phyloP scores from a whole-genome alignment of 2,113 vertebrate genomes.

The Lophotis ruficrista region DNA sequence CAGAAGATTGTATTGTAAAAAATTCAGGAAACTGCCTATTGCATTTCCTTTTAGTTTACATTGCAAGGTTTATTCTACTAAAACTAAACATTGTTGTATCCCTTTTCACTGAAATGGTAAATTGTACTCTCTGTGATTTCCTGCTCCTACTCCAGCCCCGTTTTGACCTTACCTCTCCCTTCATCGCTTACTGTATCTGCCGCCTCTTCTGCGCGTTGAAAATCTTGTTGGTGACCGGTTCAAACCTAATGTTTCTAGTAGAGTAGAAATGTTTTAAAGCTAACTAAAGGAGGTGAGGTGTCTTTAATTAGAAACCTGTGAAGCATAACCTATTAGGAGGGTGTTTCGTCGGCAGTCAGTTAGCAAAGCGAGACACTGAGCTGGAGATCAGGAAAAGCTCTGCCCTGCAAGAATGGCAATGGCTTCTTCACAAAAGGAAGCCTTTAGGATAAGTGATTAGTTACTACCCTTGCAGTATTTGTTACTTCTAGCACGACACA shows the following conservation, averaged over 20 bases:
- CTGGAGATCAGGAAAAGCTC: neutral
- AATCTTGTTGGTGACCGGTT: neutral
- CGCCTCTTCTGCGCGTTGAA: accelerated
- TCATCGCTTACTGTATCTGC: neutral
- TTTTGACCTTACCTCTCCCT: neutral
- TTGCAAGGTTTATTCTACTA: neutral
- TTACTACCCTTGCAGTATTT: neutral
- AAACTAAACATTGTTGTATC: neutral
- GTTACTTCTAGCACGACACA: neutral
- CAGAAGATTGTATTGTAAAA: neutral
- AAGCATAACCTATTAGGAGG: neutral
- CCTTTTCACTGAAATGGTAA: neutral
- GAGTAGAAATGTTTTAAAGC: neutral
- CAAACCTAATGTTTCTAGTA: neutral
- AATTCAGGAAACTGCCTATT: neutral
- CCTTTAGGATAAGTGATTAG: neutral
- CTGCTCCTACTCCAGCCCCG: neutral
- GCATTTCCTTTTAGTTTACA: neutral
- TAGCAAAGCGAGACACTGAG: neutral
- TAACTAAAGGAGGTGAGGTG: neutral
- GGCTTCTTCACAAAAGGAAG: neutral
- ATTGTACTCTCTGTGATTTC: neutral
- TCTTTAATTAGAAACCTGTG: neutral
- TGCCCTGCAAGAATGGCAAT: neutral
- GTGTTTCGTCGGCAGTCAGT: neutral